Conservation (phyloP, 2,113 vertebrate species). For the Phasianus colchicus region DNA sequence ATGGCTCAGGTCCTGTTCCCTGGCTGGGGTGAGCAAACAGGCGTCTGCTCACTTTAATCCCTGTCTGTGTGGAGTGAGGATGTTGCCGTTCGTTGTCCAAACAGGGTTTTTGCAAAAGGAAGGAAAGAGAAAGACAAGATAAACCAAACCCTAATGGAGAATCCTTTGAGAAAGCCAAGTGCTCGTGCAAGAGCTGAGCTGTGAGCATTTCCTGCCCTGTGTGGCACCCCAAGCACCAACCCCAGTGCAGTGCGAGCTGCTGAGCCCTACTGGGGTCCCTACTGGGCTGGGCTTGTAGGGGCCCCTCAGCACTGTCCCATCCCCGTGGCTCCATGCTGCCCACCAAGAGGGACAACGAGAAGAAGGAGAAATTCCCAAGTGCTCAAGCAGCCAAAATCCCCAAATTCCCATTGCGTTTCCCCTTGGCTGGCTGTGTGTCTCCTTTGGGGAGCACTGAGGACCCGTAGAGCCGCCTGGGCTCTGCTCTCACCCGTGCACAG, state of each 20-base stretch:
- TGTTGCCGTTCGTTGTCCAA: not conserved
- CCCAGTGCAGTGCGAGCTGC: rapidly evolving
- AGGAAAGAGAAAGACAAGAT: not conserved
- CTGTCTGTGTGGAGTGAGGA: not conserved
- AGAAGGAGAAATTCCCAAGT: not conserved
- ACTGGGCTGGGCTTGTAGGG: not conserved
- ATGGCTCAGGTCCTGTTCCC: not conserved
- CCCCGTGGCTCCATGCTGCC: not conserved
- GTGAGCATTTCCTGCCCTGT: rapidly evolving
- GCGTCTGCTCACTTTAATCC: not conserved
- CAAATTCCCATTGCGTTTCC: not conserved
- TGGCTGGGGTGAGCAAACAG: not conserved
- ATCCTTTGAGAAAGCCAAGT: not conserved
- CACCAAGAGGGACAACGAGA: not conserved
- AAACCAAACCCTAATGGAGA: not conserved
- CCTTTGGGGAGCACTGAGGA: not conserved
- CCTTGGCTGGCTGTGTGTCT: not conserved
- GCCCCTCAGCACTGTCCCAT: not conserved
- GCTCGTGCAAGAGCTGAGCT: not conserved
- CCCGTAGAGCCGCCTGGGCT: not conserved
- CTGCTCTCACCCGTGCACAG: not conserved
- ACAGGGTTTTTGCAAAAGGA: not conserved
- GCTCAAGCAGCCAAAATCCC: not conserved
- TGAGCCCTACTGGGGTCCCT: not conserved
- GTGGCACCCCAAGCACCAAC: rapidly evolving